Evolutionary conservation across 2,113 vertebrate species (phyloP), one percentile per base, ranked within the genome.

Genomic region (Oreochromis tanganicae): DNA sequence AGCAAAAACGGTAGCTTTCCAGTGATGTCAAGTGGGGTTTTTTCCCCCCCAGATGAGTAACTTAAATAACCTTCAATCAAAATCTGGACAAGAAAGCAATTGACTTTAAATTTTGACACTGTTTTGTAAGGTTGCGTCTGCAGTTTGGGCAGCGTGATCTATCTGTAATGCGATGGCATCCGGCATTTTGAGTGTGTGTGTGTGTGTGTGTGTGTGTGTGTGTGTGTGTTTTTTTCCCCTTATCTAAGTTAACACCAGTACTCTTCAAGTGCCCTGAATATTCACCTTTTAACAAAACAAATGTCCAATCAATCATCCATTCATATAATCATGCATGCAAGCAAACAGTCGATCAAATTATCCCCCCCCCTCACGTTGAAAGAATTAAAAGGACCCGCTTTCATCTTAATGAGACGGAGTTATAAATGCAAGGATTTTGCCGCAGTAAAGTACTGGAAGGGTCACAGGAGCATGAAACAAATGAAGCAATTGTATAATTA

Each of bases 81-180:
- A 96, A 97, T 97, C 96, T 97, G 96, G 96, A 96, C 95, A 87
- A 93, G 95, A 97, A 96, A 94, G 95, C 96, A 97, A 97, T 97
- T 97, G 93, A 71, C 93, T 96, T 97, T 96, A 95, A 96, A 97
- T 96, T 97, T 94, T 96, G 95, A 95, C 95, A 94, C 92, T 93
- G 86, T 95, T 97, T 94, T 94, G 85, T 95, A 94, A 86, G 95
- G 93, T 95, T 97, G 7, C 97, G 97, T 97, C 97, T 97, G 97
- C 96, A 97, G 94, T 90, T 93, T 86, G 91, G 91, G 55, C n/a
- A 88, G 93, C 92, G 83, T 86, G 83, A 97, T 98, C 96, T 84
- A 36, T 66, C 34, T 66, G 61, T 66, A 66, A 66, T 63, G 32
- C 9, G 5, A 63, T 38, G 61, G 61, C 32, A n/a, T 66, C 27